phyloP scores from a whole-genome alignment of 2,113 vertebrate genomes.

The Meles meles region DNA sequence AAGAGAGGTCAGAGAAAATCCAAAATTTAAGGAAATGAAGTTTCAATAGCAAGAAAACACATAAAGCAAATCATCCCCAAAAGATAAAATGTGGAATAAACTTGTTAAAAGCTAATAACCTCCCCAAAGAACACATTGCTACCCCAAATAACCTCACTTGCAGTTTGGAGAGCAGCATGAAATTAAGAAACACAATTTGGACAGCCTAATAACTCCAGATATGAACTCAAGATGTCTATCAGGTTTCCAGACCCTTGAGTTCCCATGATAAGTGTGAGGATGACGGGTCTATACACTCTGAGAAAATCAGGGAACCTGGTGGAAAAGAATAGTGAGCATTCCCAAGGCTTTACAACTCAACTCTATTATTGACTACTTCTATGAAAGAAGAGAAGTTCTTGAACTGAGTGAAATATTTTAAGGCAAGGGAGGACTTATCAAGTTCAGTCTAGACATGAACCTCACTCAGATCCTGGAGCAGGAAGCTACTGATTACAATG shows the following conservation, averaged over 20 bases:
- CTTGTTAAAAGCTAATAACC: slow-evolving; percentile 11
- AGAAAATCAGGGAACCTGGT: neutral
- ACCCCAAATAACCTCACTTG: neutral
- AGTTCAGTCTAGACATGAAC: neutral
- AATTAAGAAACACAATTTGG: neutral
- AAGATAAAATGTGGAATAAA: neutral
- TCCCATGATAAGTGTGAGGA: neutral
- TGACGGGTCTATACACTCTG: neutral
- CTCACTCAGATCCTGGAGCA: neutral
- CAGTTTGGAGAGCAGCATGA: neutral
- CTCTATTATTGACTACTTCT: neutral
- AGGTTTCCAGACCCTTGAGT: neutral
- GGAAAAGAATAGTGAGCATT: neutral
- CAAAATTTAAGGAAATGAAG: neutral
- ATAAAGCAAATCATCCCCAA: neutral
- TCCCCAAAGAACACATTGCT: neutral
- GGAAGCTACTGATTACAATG: neutral
- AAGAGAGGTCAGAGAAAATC: slow-evolving; percentile 10
- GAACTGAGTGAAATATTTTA: neutral
- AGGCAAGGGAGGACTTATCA: neutral
- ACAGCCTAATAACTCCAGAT: neutral
- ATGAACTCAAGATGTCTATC: neutral
- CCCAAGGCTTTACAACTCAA: neutral
- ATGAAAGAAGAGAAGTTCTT: neutral
- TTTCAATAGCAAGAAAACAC: neutral